phyloP scores from a whole-genome alignment of 37 sponge, comb jelly and placozoan genomes.

The Cladorhizidae sp. region DNA sequence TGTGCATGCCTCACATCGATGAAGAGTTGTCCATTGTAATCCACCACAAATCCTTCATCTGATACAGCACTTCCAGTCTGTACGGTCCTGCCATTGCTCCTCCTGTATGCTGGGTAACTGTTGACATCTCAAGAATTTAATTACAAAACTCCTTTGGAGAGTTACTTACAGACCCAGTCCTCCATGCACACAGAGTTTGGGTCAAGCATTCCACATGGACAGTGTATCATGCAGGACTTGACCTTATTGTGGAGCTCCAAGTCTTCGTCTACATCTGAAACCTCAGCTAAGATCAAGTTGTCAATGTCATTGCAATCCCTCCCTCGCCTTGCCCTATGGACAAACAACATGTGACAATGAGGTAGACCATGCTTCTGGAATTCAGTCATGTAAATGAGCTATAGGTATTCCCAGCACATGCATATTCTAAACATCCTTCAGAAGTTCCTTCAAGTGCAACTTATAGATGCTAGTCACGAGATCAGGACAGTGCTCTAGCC shows the following conservation, averaged over 20 bases:
- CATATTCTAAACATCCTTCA: not conserved
- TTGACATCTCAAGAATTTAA: too few species aligned
- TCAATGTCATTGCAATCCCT: too few species aligned
- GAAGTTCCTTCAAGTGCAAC: not conserved
- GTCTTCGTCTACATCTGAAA: too few species aligned
- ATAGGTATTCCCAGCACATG: not conserved
- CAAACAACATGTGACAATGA: not conserved
- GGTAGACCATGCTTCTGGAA: conserved; percentile 16
- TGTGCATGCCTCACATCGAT: not conserved
- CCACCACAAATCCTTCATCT: too few species aligned
- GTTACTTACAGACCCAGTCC: not conserved
- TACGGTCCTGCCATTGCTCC: too few species aligned
- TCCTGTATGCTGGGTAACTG: too few species aligned
- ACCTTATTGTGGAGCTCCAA: too few species aligned
- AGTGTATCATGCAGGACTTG: not conserved
- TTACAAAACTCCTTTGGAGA: too few species aligned
- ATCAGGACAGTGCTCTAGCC: too few species aligned
- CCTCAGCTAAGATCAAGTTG: not conserved
- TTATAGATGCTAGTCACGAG: too few species aligned
- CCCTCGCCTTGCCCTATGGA: not conserved
- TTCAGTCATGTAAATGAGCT: not conserved
- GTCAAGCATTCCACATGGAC: not conserved
- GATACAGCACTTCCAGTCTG: not conserved
- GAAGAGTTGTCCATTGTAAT: conserved; percentile 1
- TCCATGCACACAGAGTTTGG: conserved; percentile 6